Evolutionary conservation across 2,113 vertebrate species (phyloP), one percentile per base, ranked within the genome.

Genomic region (Tamias sibiricus): DNA sequence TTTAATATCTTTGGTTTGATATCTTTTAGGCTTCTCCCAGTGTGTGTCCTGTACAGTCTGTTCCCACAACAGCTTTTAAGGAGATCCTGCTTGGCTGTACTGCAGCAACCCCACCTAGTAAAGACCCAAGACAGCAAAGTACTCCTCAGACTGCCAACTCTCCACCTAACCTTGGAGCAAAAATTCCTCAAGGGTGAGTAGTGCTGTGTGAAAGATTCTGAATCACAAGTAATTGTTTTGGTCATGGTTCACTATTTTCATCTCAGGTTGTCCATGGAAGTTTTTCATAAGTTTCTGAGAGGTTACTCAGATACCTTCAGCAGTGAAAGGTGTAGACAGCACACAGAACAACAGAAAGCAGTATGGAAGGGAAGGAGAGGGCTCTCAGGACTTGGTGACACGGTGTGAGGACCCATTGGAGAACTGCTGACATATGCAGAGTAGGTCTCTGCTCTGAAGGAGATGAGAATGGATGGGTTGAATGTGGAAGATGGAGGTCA

Each of bases 101-200:
- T 64, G 98, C 98, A 68, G 97, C 98, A 54, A 97, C 99, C 79
- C 99, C 98, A 52, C 97, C 98, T 81, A 99, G 98, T 68, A 98
- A 98, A 98, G 98, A 98, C 95, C 98, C 98, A n/a, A 98, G 98
- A 95, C 98, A 98, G 80, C 98, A 97, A 81, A 98, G 97, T 4
- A 98, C 98, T 87, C 98, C 99, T 47, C 97, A 98, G 28, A 97
- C 98, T 66, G 98, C 98, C 37, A 98, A 98, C 87, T 99, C 98
- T 0, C 99, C 99, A 71, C 99, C 98, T 35, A 98, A 98, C 47
- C 98, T 99, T 54, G 98, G 98, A 75, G 98, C 98, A 81, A 98
- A 98, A 95, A 98, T 98, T 96, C 98, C 99, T 98, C 98, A 98
- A 95, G 98, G 98, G 99, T 99, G 97, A 98, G 98, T 79, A 87